phyloP scores from a whole-genome alignment of 2,888 invertebrate species.

The Biston betularia region DNA sequence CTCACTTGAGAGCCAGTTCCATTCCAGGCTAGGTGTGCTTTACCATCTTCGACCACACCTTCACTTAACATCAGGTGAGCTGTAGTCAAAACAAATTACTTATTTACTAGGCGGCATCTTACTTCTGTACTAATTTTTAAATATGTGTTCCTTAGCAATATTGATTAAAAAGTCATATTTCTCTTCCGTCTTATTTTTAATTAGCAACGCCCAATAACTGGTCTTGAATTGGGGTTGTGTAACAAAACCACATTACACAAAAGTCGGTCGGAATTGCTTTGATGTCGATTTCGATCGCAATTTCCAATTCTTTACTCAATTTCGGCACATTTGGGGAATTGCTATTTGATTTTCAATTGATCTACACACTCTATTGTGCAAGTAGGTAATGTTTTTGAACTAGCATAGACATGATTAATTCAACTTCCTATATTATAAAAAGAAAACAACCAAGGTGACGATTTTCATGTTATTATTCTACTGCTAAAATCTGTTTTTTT shows the following conservation, averaged over 20 bases:
- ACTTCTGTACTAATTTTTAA: no score
- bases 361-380: neutral
- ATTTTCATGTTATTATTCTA: no score
- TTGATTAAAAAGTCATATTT: neutral
- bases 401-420: no score
- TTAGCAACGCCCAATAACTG: neutral
- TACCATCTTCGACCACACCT: no score
- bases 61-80: no score
- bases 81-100: no score
- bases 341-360: neutral
- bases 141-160: neutral
- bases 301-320: neutral
- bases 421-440: no score
- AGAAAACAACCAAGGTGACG: no score
- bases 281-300: neutral
- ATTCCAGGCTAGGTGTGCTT: no score
- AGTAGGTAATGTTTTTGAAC: neutral
- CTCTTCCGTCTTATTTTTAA: neutral
- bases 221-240: neutral
- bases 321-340: neutral
- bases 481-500: no score
- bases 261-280: neutral
- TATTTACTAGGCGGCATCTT: no score
- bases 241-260: conserved; percentile 9
- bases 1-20: no score